Evolutionary conservation across 92 coral and sea anemone species (phyloP), one percentile per base, ranked within the genome.

Genomic region (Anthopleura xanthogrammica): DNA sequence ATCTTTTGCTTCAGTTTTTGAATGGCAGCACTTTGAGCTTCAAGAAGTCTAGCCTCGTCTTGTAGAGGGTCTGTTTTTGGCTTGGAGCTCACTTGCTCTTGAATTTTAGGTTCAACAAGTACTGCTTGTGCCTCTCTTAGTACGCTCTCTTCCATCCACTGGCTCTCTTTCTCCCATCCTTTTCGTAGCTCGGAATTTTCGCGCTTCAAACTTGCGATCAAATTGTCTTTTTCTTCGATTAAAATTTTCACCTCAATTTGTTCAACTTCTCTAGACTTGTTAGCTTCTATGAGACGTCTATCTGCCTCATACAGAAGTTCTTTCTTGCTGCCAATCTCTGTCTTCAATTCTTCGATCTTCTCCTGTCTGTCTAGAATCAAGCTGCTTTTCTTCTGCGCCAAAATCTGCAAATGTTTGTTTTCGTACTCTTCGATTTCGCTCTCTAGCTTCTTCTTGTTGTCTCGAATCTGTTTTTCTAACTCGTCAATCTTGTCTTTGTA

Each of bases 161-260:
- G 75, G 52, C 82, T 72, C 50, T 89, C 87, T 43, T 78, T 82
- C 66, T 89, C 87, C 83, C 84, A 86, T 86, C 72, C 72, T 62
- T 77, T 82, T 79, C 82, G 83, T 2, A 86, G 76, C 41, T 83
- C 92, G 24, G 83, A 64, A 41, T 86, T 77, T 75, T 89, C 92
- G 20, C 82, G 80, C 60, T 82, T 83, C 48, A 89, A 74, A 50
- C 85, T 80, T 56, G 66, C 75, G 41, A 89, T 78, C n/a, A 83
- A 68, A 19, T 75, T 74, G 73, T 86, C 83, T n/a, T 77, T 89
- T 57, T 89, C 92, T 52, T 82, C 84, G 29, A 78, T 60, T 11
- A 89, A 68, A 43, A 41, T 56, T 36, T 70, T 52, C 46, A 89
- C 75, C 73, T 86, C 87, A 36, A 58, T 75, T 75, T 66, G 80